Evolutionary conservation across 1,140 invertebrate genomes (phyloP), one percentile per base, ranked within the genome.

Genomic region (Physella acuta): DNA sequence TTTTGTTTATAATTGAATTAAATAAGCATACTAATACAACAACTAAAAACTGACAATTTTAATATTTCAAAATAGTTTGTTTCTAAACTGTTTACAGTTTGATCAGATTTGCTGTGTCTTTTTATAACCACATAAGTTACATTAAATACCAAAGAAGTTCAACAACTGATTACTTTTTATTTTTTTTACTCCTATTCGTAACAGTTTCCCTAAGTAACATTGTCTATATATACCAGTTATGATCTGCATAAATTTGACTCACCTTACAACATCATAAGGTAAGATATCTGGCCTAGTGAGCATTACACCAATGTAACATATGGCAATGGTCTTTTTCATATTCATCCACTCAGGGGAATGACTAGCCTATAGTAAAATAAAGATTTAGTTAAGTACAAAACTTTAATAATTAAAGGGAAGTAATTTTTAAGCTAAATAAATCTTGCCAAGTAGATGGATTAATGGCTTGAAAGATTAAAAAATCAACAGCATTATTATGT

Each of bases 291-390:
- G 61, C 24, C 51, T 63, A 2, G 61, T 49, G 24, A 49, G 26
- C 61, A 63, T 49, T 3, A 63, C 5, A 24, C 61, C 61, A 31
- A 63, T 63, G 26, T 49, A 63, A 51, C 61, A 63, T 4, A 63
- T 49, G n/a, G 61, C 39, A 26, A 63, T 28, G 2, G 61, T 63
- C 30, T 63, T 63, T 26, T 28, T 28, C 24, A 49, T 2, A 39
- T 30, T 49, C 37, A 63, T 63, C 61, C 61, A 63, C 24, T 63
- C 37, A 49, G 61, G 61, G 8, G 61, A 63, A 3, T 26, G 2
- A 31, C 26, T 20, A 16, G 37, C 44, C 44, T 63, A 16, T 24
- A 17, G 2, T 17, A 60, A 17, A 36, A 16, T 44, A 44, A 44
- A 44, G 8, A 44, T 44, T 11, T 44, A 8, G 20, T 44, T 11